Base-by-base conservation (phyloP, 2,113 vertebrate genomes). In the Aythya baeri region DNA sequence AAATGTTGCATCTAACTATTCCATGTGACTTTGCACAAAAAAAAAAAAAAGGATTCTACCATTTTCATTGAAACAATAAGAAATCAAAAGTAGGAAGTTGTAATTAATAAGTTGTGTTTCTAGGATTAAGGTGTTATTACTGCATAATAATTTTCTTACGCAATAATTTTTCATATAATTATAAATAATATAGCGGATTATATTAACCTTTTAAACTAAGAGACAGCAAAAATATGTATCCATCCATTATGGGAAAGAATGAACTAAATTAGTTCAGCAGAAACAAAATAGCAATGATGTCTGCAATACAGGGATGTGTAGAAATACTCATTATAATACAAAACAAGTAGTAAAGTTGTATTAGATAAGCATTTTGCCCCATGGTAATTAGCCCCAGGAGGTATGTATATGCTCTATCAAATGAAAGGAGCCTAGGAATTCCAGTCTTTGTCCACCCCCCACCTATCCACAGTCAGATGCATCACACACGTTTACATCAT, bases 1-100 rank as follows among this genome's bases (percentile, higher is more conserved):
- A 58, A 23, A 50, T 52, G 81, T 27, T 91, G 18, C 7, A 23
- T 50, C 13, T 83, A 52, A 58, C 2, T 75, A 13, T 67, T 41
- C 26, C n/a, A 6, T 1, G 0, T 58, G 54, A 85, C 23, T 62
- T n/a, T 86, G n/a, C 29, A 73, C 13, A 57, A 73, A 84, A 38
- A 38, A 38, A 91, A 1, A 17, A 91, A 4, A 1, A 17, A 41
- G 7, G 13, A 88, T 66, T 62, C 11, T 86, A 72, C 8, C 17
- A 7, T 66, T 74, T 73, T 50, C 9, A 12, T 65, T 12, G 22
- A 70, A 66, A 14, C 0, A 91, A 72, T 71, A 46, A 63, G 6
- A 29, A 10, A 44, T 41, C 16, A 55, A 76, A 44, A 0, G 0
- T 16, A 44, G 4, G 46, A 41, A 27, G 1, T 8, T 90, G 21